A percentile compares a stretch with the other conserved stretches of the same genome.
These are phyloP conservation scores for Oeneis ivallda DNA, from an alignment of 2,888 invertebrate genomes.

Conservation along the genomic window DNA sequence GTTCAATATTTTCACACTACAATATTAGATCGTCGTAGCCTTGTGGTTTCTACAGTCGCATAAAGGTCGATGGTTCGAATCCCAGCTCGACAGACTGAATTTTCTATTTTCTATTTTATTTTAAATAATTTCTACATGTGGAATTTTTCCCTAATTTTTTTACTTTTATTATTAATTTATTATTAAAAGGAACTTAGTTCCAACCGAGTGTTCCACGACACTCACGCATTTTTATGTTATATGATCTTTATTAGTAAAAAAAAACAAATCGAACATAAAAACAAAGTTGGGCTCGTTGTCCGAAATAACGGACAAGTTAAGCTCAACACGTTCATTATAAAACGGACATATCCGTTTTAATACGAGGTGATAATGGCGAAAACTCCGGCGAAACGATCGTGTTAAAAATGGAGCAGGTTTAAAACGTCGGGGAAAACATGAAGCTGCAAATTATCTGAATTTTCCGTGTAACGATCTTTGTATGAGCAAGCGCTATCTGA, in stretches of 20 bases:
- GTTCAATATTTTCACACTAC: too few relatives aligned
- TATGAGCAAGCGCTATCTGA: slow-evolving; percentile 20
- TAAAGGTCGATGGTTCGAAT: too few relatives aligned
- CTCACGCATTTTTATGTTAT: too few relatives aligned
- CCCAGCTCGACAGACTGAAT: too few relatives aligned
- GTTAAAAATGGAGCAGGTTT: slow-evolving; percentile 15
- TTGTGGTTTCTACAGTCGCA: too few relatives aligned
- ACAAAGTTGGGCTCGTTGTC: neutral
- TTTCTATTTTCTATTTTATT: too few relatives aligned
- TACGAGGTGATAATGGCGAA: slow-evolving; percentile 22
- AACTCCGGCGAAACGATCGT: slow-evolving; percentile 17
- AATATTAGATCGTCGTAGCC: too few relatives aligned
- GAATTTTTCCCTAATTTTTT: too few relatives aligned
- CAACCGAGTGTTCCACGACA: too few relatives aligned
- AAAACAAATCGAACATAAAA: neutral
- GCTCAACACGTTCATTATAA: slow-evolving; percentile 14
- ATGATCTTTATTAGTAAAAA: neutral
- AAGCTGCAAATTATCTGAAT: slow-evolving; percentile 20
- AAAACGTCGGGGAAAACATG: slow-evolving; percentile 22
- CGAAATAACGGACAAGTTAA: neutral
- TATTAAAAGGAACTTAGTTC: too few relatives aligned
- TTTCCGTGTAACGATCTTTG: slow-evolving; percentile 17
- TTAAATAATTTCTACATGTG: too few relatives aligned
- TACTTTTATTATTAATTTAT: too few relatives aligned
- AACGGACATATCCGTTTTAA: slow-evolving; percentile 20